phyloP scores from a whole-genome alignment of 2,113 vertebrate species.

The Macrotis lagotis region DNA sequence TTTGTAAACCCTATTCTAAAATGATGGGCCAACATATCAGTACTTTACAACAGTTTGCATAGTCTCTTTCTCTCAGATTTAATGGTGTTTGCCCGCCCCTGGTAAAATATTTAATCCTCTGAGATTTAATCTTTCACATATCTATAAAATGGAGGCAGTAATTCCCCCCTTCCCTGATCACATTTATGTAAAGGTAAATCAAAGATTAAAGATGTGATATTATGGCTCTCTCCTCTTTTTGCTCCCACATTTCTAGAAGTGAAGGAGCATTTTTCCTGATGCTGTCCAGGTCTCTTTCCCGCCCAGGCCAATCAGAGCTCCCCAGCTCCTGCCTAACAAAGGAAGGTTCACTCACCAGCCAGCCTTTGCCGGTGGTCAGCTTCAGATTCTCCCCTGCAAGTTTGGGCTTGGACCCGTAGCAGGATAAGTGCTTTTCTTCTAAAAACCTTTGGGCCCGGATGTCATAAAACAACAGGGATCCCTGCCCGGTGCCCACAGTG shows the following conservation, averaged over 20 bases:
- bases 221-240: too few relatives aligned
- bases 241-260: background rate
- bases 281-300: background rate
- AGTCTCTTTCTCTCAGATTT: background rate
- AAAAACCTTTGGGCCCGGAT: conserved; percentile 97
- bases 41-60: conserved; percentile 15
- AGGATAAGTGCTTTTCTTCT: conserved; percentile 85
- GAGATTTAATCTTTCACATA: background rate
- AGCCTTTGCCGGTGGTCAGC: conserved; percentile 94
- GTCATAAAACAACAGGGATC: conserved; percentile 96
- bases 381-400: conserved; percentile 93
- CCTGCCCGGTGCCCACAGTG: conserved; percentile 97
- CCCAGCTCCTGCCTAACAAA: background rate
- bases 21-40: background rate
- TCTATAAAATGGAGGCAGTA: background rate
- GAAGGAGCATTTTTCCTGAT: background rate
- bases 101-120: background rate
- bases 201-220: background rate
- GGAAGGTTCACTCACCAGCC: conserved; percentile 90
- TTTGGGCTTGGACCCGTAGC: conserved; percentile 85
- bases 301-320: background rate
- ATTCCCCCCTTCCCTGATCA: background rate
- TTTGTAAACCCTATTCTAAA: background rate
- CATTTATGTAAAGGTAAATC: background rate
- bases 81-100: background rate